Evolutionary conservation across 1,140 invertebrate genomes (phyloP), one percentile per base, ranked within the genome.

Genomic region (Neotoxoptera formosana): DNA sequence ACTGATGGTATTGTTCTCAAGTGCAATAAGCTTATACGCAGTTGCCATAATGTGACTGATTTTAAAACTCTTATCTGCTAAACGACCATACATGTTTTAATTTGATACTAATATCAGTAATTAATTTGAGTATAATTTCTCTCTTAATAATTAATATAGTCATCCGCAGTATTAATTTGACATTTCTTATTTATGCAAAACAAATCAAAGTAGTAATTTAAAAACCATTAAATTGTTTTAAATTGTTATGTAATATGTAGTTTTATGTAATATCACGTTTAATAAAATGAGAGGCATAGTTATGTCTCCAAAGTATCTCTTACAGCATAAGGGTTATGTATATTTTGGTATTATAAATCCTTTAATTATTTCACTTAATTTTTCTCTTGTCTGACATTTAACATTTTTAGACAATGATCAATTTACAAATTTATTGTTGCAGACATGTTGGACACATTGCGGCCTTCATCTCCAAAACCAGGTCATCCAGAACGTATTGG

Each of bases 401-500:
- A 48, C 6, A 34, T 53, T 30, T 89, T 56, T 56, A 51, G 30
- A 23, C 0, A 34, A 93, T 25, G 23, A 67, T 20, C 41, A 41
- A 81, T 60, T 91, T 23, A 83, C 7, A 21, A 53, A 94, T 91
- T 23, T 91, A 51, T 94, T 93, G 93, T 96, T 96, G 30, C 95
- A 98, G 98, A 98, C 95, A 96, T 98, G 93, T 95, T 98, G 95
- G 97, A 98, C 94, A 97, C 96, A 95, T 95, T 98, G 94, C 96
- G 97, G 95, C 97, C 97, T n/a, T 97, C 97, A 56, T 98, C 97
- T 36, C 97, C 97, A 1, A 97, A 98, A 95, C 97, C 97, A 36
- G 96, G 98, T 95, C 96, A 97, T 95, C 96, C 97, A 94, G 97
- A 97, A 95, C 95, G 97, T 90, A 95, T 97, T 14, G 96, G 96